Evolutionary conservation across 1,140 invertebrate genomes (phyloP), one percentile per base, ranked within the genome.

Genomic region (Zaprionus capensis): DNA sequence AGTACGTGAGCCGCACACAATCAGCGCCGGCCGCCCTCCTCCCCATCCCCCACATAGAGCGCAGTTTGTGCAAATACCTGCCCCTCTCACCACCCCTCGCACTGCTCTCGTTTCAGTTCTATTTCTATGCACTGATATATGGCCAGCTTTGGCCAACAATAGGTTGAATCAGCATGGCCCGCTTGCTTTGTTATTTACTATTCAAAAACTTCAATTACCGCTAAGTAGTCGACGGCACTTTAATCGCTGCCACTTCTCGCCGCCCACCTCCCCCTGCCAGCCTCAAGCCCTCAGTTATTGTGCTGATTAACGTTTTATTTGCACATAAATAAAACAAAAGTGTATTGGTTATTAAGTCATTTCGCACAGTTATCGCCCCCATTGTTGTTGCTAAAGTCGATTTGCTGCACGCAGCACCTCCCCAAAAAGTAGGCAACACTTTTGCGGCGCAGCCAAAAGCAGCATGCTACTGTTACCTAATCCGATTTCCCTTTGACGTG

Each of bases 201-300:
- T 88, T 88, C 84, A 87, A 87, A 87, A 88, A 88, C 81, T 90
- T 81, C 72, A 90, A 84, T 90, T 90, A 85, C 72, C 79, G 72
- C 85, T 71, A 81, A 90, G 78, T 81, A 90, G 69, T 78, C 51
- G 68, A n/a, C 36, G 69, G 36, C 49, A 74, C 72, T 65, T 80
- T 80, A 82, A 82, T 77, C 77, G 76, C 68, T 34, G 31, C 24
- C 31, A 31, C 14, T 15, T 15, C 46, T 20, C 5, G 1, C 31
- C 1, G 2, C 17, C 3, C n/a, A 4, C 26, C 22, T 15, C 11
- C 46, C 34, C 6, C 22, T 34, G 24, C 24, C 4, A 26, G 24
- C 0, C 24, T 26, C 4, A 9, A 31, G 22, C n/a, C 31, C 31
- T 11, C 41, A 28, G 46, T 76, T 82, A 71, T 87, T 80, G 80